phyloP scores from a whole-genome alignment of 1,140 invertebrate species.

The Panagrolaimus sp. region DNA sequence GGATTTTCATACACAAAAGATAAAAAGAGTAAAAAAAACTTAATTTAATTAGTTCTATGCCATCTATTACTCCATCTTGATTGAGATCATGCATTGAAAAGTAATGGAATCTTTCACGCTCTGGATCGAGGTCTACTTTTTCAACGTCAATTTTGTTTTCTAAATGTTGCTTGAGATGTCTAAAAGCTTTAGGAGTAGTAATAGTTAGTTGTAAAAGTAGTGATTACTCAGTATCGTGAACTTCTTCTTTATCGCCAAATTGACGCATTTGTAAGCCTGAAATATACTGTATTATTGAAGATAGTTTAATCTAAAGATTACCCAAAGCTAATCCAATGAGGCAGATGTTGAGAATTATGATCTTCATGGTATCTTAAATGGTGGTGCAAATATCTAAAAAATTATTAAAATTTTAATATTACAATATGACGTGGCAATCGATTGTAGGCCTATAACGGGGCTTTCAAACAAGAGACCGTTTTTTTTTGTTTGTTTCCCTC shows the following conservation, averaged over 20 bases:
- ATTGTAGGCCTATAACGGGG: too few species aligned
- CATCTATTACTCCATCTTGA: conserved; percentile 24
- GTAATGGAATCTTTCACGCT: conserved; percentile 29
- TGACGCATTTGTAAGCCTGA: conserved; percentile 13
- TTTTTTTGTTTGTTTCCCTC: too few species aligned
- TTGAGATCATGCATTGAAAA: conserved; percentile 34
- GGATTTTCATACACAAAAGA: background rate
- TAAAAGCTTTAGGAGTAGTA: conserved; percentile 7
- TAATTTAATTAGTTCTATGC: conserved; percentile 27
- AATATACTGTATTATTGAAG: background rate
- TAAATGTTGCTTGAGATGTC: conserved; percentile 31
- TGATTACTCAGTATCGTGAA: conserved; percentile 27
- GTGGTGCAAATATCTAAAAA: too few species aligned
- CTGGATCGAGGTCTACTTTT: conserved; percentile 16
- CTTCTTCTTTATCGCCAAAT: conserved; percentile 25
- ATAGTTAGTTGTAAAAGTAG: background rate
- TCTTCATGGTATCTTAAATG: background rate
- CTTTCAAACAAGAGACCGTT: too few species aligned
- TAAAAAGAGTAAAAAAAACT: background rate
- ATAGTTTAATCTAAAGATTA: background rate
- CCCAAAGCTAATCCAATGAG: background rate
- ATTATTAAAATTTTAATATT: too few species aligned
- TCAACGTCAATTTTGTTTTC: conserved; percentile 30
- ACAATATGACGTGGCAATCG: too few species aligned
- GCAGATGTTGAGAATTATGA: background rate